Conservation (phyloP, 2,113 vertebrate species). For the Octodon degus region DNA sequence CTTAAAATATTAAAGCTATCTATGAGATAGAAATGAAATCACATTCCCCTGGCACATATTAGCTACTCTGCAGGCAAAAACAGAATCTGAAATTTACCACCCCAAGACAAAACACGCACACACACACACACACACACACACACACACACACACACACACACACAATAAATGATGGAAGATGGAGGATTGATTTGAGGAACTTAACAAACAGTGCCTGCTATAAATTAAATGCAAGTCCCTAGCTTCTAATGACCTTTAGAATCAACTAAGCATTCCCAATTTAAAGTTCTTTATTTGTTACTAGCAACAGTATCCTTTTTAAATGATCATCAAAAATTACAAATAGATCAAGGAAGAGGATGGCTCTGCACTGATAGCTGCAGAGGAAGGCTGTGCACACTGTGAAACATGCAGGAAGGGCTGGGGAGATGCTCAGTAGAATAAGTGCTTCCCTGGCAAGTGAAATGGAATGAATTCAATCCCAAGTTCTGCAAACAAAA, state of each 20-base stretch:
- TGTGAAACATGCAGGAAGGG: not conserved
- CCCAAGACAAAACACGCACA: too few relatives aligned
- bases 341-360: not conserved
- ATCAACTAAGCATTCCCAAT: not conserved
- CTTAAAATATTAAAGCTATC: not conserved
- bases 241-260: not conserved
- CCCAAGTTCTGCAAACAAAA: too few relatives aligned
- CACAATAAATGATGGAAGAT: not conserved
- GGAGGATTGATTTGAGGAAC: not conserved
- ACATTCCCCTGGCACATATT: not conserved
- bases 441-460: too few relatives aligned
- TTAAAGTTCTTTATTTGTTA: not conserved
- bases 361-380: not conserved
- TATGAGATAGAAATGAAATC: too few relatives aligned
- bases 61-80: not conserved
- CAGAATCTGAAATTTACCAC: not conserved
- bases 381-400: constrained; percentile 81
- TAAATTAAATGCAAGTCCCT: not conserved
- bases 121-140: too few relatives aligned
- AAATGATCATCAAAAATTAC: not conserved
- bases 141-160: not conserved
- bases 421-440: too few relatives aligned
- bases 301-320: not conserved
- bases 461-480: too few relatives aligned
- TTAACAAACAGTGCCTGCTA: not conserved